These are phyloP conservation scores for Metopia argyrocephala DNA, from an alignment of 2,888 invertebrate genomes.

Conservation along the genomic window DNA sequence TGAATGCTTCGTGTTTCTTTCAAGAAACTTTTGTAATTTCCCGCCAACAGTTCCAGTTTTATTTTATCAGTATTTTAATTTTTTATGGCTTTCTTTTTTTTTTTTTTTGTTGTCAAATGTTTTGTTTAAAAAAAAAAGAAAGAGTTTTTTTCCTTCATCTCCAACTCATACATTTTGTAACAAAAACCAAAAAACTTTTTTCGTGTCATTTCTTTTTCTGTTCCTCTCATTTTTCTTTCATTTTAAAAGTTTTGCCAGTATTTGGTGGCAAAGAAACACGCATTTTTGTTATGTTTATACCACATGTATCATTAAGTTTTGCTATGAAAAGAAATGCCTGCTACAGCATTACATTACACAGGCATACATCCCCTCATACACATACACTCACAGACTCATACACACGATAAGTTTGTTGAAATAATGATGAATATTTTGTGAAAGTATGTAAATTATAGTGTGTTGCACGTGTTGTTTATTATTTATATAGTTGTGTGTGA, in stretches of 20 bases:
- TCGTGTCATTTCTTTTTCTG: conserved; percentile 26
- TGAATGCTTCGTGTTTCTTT: neutral
- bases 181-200: neutral
- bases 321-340: neutral
- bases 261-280: conserved; percentile 34
- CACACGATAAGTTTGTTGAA: neutral
- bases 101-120: too few species aligned
- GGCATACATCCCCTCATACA: neutral
- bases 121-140: neutral
- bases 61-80: neutral
- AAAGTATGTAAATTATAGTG: neutral
- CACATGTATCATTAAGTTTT: conserved; percentile 44
- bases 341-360: neutral
- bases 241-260: neutral
- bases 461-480: conserved; percentile 3
- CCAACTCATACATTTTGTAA: neutral
- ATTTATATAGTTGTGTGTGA: too few species aligned
- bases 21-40: conserved; percentile 58
- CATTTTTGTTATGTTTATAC: conserved; percentile 46
- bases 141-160: conserved; percentile 18
- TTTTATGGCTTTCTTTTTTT: neutral
- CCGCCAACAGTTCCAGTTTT: conserved; percentile 44
- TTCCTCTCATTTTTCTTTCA: neutral
- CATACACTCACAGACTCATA: neutral
- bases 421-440: neutral